These are phyloP conservation scores for Zonotrichia leucophrys DNA, from an alignment of 2,113 vertebrate species.

Conservation along the genomic window DNA sequence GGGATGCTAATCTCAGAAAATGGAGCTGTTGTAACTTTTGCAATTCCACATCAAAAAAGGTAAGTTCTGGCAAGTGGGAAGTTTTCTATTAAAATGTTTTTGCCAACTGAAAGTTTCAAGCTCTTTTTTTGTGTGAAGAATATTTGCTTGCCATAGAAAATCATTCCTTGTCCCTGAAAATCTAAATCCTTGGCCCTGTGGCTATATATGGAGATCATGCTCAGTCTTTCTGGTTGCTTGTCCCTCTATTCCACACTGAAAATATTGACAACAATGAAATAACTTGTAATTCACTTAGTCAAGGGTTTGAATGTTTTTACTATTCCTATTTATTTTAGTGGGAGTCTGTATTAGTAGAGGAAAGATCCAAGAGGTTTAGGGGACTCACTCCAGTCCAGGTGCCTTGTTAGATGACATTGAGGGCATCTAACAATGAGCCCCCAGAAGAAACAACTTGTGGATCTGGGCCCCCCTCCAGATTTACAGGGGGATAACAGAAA, in stretches of 20 bases:
- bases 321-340: neutral
- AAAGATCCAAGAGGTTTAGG: neutral
- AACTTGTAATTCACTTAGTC: neutral
- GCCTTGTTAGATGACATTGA: neutral
- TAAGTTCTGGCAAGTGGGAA: neutral
- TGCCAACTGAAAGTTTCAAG: neutral
- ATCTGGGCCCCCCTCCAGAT: neutral
- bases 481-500: neutral
- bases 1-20: neutral
- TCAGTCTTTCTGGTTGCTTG: neutral
- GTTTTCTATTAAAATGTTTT: neutral
- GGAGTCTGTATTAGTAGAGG: neutral
- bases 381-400: neutral
- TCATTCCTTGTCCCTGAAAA: neutral
- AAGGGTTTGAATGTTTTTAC: neutral
- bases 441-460: neutral
- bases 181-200: neutral
- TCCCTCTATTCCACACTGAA: neutral
- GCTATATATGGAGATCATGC: neutral
- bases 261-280: neutral
- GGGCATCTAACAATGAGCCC: neutral
- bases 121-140: neutral
- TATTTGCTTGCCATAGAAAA: neutral
- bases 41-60: neutral
- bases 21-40: neutral